Evolutionary conservation across 2,797 vertebrate genomes (phyloP).

Genomic region (Hapalemur alaotrensis): DNA sequence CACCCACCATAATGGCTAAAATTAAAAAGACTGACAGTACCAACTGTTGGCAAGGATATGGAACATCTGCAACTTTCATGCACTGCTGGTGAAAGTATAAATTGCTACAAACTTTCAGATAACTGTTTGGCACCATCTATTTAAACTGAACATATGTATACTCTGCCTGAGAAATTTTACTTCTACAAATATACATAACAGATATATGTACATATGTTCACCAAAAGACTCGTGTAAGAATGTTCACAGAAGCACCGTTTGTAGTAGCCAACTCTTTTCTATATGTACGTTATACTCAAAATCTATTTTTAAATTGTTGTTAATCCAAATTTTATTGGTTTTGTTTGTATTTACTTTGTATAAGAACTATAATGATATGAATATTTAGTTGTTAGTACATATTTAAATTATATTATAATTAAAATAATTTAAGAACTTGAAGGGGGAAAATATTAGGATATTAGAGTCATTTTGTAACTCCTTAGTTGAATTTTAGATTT

Average conservation of each 20-base stretch:
- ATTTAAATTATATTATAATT: background rate
- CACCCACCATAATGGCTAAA: background rate
- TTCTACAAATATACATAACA: background rate
- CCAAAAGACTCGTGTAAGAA: background rate
- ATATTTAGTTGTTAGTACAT: background rate
- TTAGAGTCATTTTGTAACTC: background rate
- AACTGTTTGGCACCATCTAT: background rate
- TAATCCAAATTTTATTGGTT: background rate
- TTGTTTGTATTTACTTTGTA: background rate
- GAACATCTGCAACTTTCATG: background rate
- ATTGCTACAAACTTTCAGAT: background rate
- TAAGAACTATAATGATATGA: background rate
- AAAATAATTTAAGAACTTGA: background rate
- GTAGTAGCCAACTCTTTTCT: background rate
- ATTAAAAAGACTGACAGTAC: constrained; percentile 46
- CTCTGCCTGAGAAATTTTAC: background rate
- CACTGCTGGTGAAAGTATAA: background rate
- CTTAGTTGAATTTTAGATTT: background rate
- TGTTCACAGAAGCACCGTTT: background rate
- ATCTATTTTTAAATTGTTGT: background rate
- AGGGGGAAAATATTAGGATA: background rate
- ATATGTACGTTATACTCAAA: background rate
- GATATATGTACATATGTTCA: background rate
- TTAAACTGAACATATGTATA: background rate
- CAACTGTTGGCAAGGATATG: constrained; percentile 24